Evolutionary conservation across 2,888 invertebrate species (phyloP), one percentile per base, ranked within the genome.

Genomic region (Coenonympha arcania): DNA sequence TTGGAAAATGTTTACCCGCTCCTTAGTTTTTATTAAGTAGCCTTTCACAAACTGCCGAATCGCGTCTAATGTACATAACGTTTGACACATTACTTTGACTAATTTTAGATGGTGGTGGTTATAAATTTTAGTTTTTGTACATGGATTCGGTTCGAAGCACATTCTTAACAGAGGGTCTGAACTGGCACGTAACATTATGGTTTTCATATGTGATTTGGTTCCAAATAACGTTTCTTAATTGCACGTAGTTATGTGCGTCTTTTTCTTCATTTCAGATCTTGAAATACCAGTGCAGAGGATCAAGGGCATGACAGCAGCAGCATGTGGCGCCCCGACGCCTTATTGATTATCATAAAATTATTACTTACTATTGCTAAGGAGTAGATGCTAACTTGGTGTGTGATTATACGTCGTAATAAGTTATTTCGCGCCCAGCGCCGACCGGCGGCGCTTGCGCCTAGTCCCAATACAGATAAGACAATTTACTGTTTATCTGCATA

Each of bases 331-430:
- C 71, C 73, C 71, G 70, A 70, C 76, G 68, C 70, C 74, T 70
- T 61, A 71, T 71, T 68, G 68, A 68, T 72, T 73, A 73, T 74
- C 72, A 72, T 74, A 76, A 73, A 69, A 69, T 79, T 78, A 80
- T 76, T 73, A 77, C 76, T 80, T 79, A n/a, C n/a, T n/a, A 77
- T 79, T 80, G 77, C 76, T 71, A 80, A 83, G 79, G 69, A 71
- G 74, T 81, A 83, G 79, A 76, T 76, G 69, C 65, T 82, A 79
- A 77, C 69, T 79, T 79, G 82, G 83, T 85, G 85, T 84, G 84
- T 83, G 82, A 84, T 79, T 79, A 77, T 71, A 75, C 70, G 65
- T 73, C 70, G 65, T 73, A 69, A 69, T 83, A 81, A 84, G 81
- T 84, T 80, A 82, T 81, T 55, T 47, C 77, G 79, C 80, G 82